Evolutionary conservation across 2,888 invertebrate genomes (phyloP), one percentile per base, ranked within the genome.

Genomic region (Emmelina monodactyla): DNA sequence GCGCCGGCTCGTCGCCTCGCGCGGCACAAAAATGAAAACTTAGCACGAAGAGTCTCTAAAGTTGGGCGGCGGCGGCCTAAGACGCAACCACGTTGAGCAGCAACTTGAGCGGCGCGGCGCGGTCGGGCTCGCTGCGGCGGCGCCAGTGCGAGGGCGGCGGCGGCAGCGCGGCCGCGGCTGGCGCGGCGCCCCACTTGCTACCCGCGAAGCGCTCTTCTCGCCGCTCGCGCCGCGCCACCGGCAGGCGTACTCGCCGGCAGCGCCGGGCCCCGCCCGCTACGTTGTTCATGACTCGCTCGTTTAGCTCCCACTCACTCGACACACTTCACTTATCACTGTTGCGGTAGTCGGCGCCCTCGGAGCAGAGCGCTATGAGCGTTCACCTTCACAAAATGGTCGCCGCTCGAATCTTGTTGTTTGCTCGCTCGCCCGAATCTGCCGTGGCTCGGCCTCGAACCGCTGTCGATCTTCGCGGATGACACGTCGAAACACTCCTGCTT

Each of bases 141-240:
- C 66, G 86, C 92, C 92, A 92, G 69, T 88, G 89, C 46, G 84
- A 83, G 39, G 92, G 92, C 51, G 92, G 92, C 61, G 87, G 88
- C 39, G 92, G 92, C 56, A 92, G 73, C 44, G 87, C 86, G 50
- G 86, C 85, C 30, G 92, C 89, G 38, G 89, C 85, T 33, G 92
- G 92, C 36, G 92, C 88, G 49, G 89, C 89, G 55, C 89, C 89
- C 81, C 91, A 92, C 67, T 91, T 91, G 61, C 90, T 88, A 58
- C 87, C 90, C 45, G 91, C 91, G 63, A 69, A 73, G 44, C 75
- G 70, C 51, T 72, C 73, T 36, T 62, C 61, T 28, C 70, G 59
- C 37, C 61, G 53, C 29, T 47, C 51, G 25, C 49, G 42, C 38
- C 54, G 42, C 40, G 32, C 14, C 19, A 22, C 19, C 19, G 28